Evolutionary conservation across 2,888 invertebrate species (phyloP), one percentile per base, ranked within the genome.

Genomic region (Norana najaformis): DNA sequence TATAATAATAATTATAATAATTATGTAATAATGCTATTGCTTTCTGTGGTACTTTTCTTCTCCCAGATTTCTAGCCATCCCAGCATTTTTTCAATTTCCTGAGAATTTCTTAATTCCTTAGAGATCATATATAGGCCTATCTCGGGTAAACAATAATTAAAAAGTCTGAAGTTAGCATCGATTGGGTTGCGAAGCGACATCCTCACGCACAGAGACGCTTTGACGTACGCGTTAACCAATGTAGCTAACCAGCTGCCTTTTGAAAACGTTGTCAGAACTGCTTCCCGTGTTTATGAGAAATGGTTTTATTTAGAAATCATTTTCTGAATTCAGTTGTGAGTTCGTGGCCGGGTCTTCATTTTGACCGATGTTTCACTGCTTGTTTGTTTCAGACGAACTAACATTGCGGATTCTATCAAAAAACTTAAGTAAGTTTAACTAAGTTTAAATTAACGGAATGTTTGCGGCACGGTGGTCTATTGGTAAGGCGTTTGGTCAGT

Each of bases 351-450:
- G 16, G 53, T 53, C 18, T n/a, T n/a, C n/a, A n/a, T n/a, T n/a
- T n/a, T n/a, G n/a, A n/a, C n/a, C n/a, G n/a, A n/a, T n/a, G n/a
- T n/a, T 0, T 11, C 30, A 0, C 4, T 69, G 1, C 8, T n/a
- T 69, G 69, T n/a, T 85, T 37, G 18, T 85, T 85, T 85, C 91
- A 92, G 92, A 88, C 88, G 92, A 36, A 93, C 93, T 38, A 94
- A 94, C 92, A 93, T 95, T 90, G 93, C 94, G 83, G 94, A 94
- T 35, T 95, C 96, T 93, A 96, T 96, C 92, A 95, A 94, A 91
- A 96, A 96, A 90, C 96, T 97, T 94, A 97, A 96, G 95, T 95
- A 93, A 94, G 95, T 93, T 69, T 20, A 35, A 85, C 4, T 85
- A 20, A 38, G 69, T 91, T 23, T 11, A 88, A 41, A 82, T 16